A percentile compares a stretch with the other conserved stretches of the same genome.
Conservation (phyloP, 2,113 vertebrate species). For the Falco punctatus region DNA sequence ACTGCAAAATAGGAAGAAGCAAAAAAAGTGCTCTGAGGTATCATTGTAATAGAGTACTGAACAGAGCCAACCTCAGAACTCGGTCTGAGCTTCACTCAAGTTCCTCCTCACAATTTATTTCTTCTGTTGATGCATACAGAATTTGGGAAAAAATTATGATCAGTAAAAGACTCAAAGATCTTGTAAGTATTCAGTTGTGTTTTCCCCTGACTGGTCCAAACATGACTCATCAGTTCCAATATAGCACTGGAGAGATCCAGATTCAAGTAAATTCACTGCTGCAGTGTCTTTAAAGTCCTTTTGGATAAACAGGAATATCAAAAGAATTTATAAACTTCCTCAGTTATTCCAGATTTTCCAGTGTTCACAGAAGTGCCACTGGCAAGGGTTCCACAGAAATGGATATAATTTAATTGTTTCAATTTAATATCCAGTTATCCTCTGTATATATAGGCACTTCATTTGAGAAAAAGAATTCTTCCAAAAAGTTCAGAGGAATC, state of each 20-base stretch:
- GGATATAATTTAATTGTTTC: background rate
- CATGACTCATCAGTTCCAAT: background rate
- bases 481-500: background rate
- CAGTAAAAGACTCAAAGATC: background rate
- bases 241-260: background rate
- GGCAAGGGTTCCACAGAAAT: background rate
- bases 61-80: background rate
- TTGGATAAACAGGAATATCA: background rate
- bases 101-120: background rate
- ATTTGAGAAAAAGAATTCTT: background rate
- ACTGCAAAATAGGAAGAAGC: slow-evolving; percentile 15
- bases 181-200: background rate
- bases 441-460: background rate
- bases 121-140: background rate
- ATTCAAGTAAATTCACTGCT: background rate
- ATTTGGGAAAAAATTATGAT: background rate
- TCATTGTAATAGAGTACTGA: background rate
- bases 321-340: background rate
- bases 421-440: background rate
- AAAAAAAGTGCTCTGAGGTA: background rate
- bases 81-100: background rate
- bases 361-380: background rate
- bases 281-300: background rate
- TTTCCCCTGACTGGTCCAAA: background rate
- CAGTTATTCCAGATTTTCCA: background rate